Evolutionary conservation across 2,797 vertebrate species (phyloP).

Genomic region (Thripadectes ignobilis): DNA sequence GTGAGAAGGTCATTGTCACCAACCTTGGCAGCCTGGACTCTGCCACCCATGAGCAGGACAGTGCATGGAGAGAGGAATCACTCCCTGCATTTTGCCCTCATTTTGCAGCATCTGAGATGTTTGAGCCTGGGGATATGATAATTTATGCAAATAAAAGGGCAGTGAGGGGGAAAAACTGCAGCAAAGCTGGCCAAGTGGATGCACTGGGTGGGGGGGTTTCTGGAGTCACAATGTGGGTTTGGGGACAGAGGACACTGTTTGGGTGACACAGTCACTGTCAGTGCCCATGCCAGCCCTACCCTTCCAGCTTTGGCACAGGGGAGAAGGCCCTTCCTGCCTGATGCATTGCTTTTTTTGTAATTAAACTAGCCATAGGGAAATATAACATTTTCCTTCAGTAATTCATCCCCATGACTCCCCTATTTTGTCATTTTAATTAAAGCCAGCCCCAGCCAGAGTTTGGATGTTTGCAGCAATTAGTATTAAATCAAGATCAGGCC

Average conservation of each 20-base stretch:
- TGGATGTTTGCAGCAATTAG: not conserved
- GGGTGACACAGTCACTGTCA: not conserved
- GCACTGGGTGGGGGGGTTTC: not conserved
- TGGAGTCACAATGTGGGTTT: not conserved
- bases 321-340: not conserved
- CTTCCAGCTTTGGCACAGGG: not conserved
- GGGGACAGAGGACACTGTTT: not conserved
- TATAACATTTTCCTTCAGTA: not conserved
- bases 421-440: conserved; percentile 71
- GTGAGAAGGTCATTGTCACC: accelerated
- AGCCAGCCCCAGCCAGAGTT: not conserved
- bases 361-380: conserved; percentile 50
- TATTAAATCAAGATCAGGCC: conserved; percentile 40
- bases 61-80: accelerated
- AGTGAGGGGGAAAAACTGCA: not conserved
- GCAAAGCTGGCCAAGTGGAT: accelerated
- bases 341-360: not conserved
- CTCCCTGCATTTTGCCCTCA: accelerated
- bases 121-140: not conserved
- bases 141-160: not conserved
- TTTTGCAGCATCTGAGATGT: not conserved
- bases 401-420: conserved; percentile 21
- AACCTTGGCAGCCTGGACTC: not conserved
- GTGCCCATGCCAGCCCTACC: not conserved
- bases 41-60: accelerated